Evolutionary conservation across 92 coral and sea anemone genomes (phyloP).

Genomic region (Porites rus): DNA sequence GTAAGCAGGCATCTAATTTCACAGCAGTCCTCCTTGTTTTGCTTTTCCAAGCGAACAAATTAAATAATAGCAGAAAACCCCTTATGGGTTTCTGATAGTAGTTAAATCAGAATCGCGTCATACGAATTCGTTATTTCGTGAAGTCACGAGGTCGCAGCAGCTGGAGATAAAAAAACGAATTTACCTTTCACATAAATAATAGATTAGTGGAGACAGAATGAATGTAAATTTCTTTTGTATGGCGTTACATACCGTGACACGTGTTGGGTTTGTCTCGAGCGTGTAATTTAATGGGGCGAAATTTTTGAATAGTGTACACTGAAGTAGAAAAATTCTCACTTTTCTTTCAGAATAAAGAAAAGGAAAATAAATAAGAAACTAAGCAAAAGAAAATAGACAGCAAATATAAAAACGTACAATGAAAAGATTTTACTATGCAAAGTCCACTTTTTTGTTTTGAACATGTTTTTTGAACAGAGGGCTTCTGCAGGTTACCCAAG

Average conservation of each 20-base stretch:
- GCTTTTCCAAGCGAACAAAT: neutral
- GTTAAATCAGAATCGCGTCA: neutral
- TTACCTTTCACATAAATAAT: constrained; percentile 14
- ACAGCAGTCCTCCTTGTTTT: too few species aligned
- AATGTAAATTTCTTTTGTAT: neutral
- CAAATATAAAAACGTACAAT: neutral
- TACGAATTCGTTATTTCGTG: neutral
- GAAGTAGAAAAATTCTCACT: too few species aligned
- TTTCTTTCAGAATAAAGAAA: neutral
- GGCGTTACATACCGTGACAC: constrained; percentile 21
- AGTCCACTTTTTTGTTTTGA: too few species aligned
- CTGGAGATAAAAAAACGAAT: constrained; percentile 5
- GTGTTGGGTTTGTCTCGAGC: too few species aligned
- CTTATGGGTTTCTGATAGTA: too few species aligned
- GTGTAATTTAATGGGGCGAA: too few species aligned
- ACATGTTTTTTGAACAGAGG: too few species aligned
- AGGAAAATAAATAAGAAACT: neutral
- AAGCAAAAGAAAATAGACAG: neutral
- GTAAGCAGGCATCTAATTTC: constrained; percentile 42
- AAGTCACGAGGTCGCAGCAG: neutral
- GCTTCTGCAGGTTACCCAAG: too few species aligned
- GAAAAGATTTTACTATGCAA: too few species aligned
- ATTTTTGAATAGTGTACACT: too few species aligned
- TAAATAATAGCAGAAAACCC: too few species aligned
- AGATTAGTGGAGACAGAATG: neutral